Percentiles rank a stretch among this genome's conserved stretches.
These are phyloP conservation scores for Eulemur mongoz DNA, from an alignment of 2,797 vertebrate genomes.

Conservation along the genomic window DNA sequence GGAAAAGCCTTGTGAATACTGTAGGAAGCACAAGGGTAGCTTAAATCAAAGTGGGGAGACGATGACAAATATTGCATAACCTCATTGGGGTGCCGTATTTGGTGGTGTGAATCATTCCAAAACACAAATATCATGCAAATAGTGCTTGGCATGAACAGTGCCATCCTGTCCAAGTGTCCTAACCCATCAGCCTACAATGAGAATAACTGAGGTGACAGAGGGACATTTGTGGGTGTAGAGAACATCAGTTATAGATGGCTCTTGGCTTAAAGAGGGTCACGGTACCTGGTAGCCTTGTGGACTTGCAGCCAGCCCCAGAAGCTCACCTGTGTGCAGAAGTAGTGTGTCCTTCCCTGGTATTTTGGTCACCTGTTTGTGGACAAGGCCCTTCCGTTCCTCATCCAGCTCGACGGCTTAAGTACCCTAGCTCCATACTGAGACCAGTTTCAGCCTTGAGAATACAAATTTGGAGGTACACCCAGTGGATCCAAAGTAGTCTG, in stretches of 20 bases:
- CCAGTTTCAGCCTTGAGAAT: neutral
- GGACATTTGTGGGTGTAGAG: neutral
- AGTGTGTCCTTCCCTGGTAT: neutral
- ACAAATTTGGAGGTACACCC: neutral
- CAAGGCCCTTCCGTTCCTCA: neutral
- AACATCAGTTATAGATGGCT: neutral
- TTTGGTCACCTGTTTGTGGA: neutral
- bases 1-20: neutral
- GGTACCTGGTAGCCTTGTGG: neutral
- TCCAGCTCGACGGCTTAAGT: neutral
- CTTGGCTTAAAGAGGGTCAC: neutral
- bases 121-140: neutral
- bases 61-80: neutral
- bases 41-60: neutral
- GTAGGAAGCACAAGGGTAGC: neutral
- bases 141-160: neutral
- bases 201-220: neutral
- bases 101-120: neutral
- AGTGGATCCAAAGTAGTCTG: slow-evolving; percentile 5
- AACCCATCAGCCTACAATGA: neutral
- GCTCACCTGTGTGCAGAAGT: neutral
- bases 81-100: neutral
- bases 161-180: neutral
- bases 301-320: neutral
- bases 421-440: neutral